A percentile compares a stretch with the other conserved stretches of the same genome.
These are phyloP conservation scores for Harpalus rubripes DNA, from an alignment of 2,888 invertebrate genomes.

Conservation along the genomic window DNA sequence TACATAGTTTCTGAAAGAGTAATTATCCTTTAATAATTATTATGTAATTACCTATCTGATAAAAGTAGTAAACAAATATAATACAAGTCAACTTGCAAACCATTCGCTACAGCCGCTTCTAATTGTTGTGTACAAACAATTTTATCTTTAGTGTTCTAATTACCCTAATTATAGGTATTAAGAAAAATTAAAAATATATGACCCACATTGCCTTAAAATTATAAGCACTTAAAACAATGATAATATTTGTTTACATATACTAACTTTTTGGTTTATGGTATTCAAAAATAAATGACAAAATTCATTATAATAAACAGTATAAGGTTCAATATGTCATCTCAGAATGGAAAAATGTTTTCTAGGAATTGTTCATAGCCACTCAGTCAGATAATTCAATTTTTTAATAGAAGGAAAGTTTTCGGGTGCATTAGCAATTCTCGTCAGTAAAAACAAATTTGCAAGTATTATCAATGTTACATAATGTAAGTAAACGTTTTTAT, in stretches of 20 bases:
- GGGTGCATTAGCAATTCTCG: not conserved
- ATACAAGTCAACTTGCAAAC: not conserved
- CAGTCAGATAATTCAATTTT: constrained; percentile 16
- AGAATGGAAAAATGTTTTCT: not conserved
- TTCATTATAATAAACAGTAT: not conserved
- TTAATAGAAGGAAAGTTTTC: not conserved
- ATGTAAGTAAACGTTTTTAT: constrained; percentile 40
- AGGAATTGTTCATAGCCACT: not conserved
- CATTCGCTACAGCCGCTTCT: not conserved
- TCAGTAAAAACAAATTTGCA: constrained; percentile 30
- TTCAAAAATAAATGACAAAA: not conserved
- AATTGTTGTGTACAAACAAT: not conserved
- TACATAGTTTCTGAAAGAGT: no score
- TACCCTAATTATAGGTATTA: not conserved
- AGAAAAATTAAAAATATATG: not conserved
- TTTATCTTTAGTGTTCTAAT: not conserved
- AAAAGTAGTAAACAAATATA: not conserved
- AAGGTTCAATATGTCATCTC: not conserved
- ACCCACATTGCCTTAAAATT: not conserved
- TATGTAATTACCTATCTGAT: not conserved
- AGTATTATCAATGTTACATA: constrained; percentile 50
- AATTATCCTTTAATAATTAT: no score
- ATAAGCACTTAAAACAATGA: constrained; percentile 13
- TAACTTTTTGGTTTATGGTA: not conserved
- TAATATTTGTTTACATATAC: constrained; percentile 6